Conservation (phyloP, 2,113 vertebrate species). For the Cyphomyrus discorhynchus region DNA sequence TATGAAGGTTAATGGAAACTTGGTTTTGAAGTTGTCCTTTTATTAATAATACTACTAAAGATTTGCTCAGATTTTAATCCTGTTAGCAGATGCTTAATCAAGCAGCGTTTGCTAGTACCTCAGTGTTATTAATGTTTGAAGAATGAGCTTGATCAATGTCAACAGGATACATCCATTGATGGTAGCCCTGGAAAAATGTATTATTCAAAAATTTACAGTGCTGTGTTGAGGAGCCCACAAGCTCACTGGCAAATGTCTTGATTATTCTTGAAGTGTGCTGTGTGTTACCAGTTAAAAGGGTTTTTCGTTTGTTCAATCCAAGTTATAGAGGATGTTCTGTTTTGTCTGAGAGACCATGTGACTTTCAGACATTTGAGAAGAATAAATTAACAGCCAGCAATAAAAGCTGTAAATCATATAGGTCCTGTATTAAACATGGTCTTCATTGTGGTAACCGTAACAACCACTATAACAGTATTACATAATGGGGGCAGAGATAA, state of each 20-base stretch:
- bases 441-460: not conserved
- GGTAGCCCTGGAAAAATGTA: not conserved
- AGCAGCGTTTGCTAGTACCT: constrained; percentile 9
- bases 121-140: constrained; percentile 21
- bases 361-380: not conserved
- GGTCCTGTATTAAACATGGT: not conserved
- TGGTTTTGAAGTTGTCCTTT: constrained; percentile 20
- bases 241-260: not conserved
- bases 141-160: constrained; percentile 18
- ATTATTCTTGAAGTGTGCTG: not conserved
- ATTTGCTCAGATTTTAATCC: constrained; percentile 26
- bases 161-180: no score
- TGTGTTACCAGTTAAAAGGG: not conserved
- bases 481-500: not conserved
- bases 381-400: not conserved
- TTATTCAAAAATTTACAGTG: not conserved
- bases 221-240: not conserved
- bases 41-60: constrained; percentile 20
- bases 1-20: not conserved
- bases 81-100: constrained; percentile 20
- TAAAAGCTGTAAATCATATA: not conserved
- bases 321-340: not conserved
- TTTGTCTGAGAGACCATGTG: not conserved
- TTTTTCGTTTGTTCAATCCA: not conserved
- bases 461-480: not conserved